phyloP scores from a whole-genome alignment of 2,113 vertebrate genomes.

The Tyto alba region DNA sequence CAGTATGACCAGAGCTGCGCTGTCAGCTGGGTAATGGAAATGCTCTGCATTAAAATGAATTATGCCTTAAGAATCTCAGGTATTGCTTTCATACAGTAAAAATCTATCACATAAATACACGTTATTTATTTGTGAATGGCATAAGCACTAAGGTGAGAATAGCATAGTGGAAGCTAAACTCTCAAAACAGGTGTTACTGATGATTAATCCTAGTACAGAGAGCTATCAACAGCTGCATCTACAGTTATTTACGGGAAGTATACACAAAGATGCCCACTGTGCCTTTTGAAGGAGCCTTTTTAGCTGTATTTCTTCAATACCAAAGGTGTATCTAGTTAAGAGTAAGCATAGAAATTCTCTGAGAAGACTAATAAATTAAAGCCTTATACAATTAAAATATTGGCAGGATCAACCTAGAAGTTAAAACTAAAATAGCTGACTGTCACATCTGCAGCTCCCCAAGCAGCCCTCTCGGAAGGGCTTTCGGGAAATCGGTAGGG shows the following conservation, averaged over 20 bases:
- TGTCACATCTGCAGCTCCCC: not conserved
- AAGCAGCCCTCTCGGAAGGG: not conserved
- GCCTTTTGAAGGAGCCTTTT: not conserved
- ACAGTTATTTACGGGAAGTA: not conserved
- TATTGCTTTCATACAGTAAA: not conserved
- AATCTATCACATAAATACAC: not conserved
- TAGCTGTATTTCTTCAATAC: not conserved
- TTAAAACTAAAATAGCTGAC: not conserved
- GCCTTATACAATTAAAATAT: not conserved
- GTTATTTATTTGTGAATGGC: not conserved
- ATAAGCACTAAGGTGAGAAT: not conserved
- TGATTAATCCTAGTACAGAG: not conserved
- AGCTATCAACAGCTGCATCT: not conserved
- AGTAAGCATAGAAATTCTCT: not conserved
- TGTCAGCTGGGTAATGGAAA: not conserved
- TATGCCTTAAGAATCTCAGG: not conserved
- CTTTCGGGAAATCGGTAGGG: not conserved
- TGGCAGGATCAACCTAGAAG: not conserved
- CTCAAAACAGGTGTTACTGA: not conserved
- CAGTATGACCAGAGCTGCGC: not conserved
- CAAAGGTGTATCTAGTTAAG: not conserved
- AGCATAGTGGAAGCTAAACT: not conserved
- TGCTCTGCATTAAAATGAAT: not conserved
- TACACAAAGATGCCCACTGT: not conserved
- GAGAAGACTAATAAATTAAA: not conserved